Conservation (phyloP, 2,888 invertebrate genomes). For the Neoascia interrupta region DNA sequence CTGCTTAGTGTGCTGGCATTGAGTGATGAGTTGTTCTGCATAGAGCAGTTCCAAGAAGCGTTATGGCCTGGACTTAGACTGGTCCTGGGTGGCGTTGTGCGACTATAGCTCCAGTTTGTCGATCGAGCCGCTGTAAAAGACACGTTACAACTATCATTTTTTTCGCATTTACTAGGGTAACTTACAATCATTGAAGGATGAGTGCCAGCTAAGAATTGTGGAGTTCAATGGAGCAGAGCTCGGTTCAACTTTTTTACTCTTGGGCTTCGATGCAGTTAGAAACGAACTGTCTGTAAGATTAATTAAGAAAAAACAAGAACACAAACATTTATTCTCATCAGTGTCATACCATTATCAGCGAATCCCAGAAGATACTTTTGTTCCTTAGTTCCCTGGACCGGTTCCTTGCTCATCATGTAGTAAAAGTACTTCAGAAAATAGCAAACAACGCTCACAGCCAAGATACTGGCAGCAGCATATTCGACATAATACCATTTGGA, state of each 20-base stretch:
- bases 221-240: constrained; percentile 70
- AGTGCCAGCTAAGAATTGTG: constrained; percentile 78
- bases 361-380: constrained; percentile 82
- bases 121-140: constrained; percentile 58
- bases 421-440: constrained; percentile 81
- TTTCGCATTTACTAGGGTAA: background rate
- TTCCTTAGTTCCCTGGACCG: constrained; percentile 80
- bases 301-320: no score
- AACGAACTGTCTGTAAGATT: constrained; percentile 75
- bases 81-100: constrained; percentile 74
- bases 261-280: constrained; percentile 63
- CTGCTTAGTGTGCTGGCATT: constrained; percentile 75
- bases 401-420: constrained; percentile 77
- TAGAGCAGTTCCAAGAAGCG: constrained; percentile 73
- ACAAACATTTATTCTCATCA: no score
- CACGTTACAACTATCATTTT: no score
- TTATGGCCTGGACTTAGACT: constrained; percentile 74
- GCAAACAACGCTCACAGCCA: constrained; percentile 81
- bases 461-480: constrained; percentile 78
- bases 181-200: constrained; percentile 78
- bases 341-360: constrained; percentile 75
- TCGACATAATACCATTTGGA: constrained; percentile 79
- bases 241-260: constrained; percentile 18
- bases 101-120: constrained; percentile 74
- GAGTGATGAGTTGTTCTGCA: constrained; percentile 73